Evolutionary conservation across 2,113 vertebrate genomes (phyloP).

Genomic region (Raja brachyura): DNA sequence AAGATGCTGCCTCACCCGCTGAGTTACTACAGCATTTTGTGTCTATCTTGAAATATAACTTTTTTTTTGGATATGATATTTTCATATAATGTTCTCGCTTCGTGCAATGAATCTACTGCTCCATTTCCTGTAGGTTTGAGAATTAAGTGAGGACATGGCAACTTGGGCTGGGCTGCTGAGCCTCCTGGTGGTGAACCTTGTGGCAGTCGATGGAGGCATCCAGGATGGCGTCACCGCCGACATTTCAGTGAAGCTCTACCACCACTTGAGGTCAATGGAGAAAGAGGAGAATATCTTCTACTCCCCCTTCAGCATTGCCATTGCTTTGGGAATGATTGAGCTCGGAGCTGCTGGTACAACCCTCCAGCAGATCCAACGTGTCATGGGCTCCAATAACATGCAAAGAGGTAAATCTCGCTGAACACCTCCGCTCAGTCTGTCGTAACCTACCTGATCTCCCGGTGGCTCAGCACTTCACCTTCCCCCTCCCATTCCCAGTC

Average conservation of each 20-base stretch:
- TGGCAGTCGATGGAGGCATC: constrained; percentile 61
- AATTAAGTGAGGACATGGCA: constrained; percentile 59
- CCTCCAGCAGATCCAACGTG: constrained; percentile 78
- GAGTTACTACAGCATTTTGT: too few species aligned
- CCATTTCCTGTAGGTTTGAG: constrained; percentile 37
- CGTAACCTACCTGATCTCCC: too few species aligned
- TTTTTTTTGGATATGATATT: background rate
- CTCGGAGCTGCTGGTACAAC: constrained; percentile 81
- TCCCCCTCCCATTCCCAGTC: too few species aligned
- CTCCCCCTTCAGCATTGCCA: constrained; percentile 79
- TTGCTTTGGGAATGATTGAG: constrained; percentile 87
- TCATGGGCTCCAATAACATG: constrained; percentile 74
- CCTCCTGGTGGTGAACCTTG: constrained; percentile 62
- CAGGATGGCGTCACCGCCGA: constrained; percentile 75
- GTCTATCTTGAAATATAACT: background rate
- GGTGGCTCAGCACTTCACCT: too few species aligned
- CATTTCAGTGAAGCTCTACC: constrained; percentile 85
- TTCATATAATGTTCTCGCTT: background rate
- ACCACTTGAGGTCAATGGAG: constrained; percentile 69
- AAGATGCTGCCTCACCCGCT: too few species aligned
- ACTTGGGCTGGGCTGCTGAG: constrained; percentile 62
- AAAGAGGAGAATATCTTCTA: constrained; percentile 92
- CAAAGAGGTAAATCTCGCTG: constrained; percentile 63
- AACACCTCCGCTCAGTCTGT: too few species aligned
- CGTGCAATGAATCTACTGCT: constrained; percentile 36